Conservation (phyloP, 1,140 invertebrate genomes). For the Zeugodacus cucurbitae region DNA sequence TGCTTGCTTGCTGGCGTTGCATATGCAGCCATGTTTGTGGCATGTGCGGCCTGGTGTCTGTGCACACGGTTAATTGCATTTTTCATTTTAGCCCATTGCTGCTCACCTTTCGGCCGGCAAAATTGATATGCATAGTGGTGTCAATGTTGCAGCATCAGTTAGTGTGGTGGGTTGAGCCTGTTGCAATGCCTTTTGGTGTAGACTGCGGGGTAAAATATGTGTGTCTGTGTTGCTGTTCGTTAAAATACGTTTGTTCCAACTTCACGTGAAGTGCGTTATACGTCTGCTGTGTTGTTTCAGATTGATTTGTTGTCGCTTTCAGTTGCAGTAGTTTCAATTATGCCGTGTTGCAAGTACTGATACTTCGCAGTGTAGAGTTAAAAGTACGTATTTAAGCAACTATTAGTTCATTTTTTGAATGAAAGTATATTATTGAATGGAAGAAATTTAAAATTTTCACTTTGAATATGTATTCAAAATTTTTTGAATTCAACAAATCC, state of each 20-base stretch:
- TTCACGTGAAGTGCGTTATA: neutral
- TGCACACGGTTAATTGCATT: conserved; percentile 9
- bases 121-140: conserved; percentile 20
- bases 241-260: neutral
- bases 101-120: neutral
- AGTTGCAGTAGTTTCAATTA: neutral
- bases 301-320: neutral
- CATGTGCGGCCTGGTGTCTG: neutral
- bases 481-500: too few species aligned
- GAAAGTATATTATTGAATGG: too few species aligned
- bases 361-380: too few species aligned
- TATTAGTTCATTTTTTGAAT: too few species aligned
- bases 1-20: neutral
- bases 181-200: neutral
- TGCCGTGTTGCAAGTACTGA: neutral
- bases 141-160: neutral
- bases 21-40: neutral
- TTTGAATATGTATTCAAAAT: too few species aligned
- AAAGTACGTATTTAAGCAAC: too few species aligned
- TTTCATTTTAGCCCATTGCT: neutral
- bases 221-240: neutral
- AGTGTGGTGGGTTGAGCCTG: neutral
- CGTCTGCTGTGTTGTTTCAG: neutral
- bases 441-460: too few species aligned
- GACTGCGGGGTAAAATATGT: neutral